phyloP scores from a whole-genome alignment of 92 coral and sea anemone species.

The Plumapathes pennacea region DNA sequence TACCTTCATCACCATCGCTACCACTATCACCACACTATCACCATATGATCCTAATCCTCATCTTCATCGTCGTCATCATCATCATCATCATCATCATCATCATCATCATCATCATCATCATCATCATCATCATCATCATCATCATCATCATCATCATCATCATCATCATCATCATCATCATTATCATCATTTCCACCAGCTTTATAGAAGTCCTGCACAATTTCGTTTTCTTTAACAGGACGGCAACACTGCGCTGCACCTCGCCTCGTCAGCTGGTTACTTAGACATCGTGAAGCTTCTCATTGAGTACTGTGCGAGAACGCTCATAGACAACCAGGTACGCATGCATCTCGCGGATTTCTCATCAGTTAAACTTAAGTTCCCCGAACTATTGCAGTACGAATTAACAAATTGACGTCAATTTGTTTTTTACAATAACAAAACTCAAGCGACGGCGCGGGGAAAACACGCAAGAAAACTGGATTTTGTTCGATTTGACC shows the following conservation, averaged over 20 bases:
- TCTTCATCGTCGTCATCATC: no score
- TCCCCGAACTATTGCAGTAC: no score
- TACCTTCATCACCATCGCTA: no score
- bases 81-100: neutral
- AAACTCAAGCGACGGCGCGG: no score
- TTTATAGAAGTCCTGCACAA: neutral
- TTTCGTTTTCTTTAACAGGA: slow-evolving; percentile 24
- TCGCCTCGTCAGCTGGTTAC: slow-evolving; percentile 76
- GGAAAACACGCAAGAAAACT: no score
- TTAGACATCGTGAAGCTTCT: slow-evolving; percentile 69
- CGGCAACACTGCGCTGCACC: slow-evolving; percentile 90
- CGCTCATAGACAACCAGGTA: slow-evolving; percentile 68
- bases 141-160: neutral
- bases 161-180: neutral
- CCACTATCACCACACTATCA: no score
- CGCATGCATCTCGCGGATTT: no score
- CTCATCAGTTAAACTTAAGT: neutral
- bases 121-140: neutral
- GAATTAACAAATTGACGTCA: no score
- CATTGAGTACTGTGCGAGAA: slow-evolving; percentile 79
- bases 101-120: neutral
- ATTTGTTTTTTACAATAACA: no score
- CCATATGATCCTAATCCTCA: no score
- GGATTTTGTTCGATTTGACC: no score
- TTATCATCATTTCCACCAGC: neutral